Evolutionary conservation across 1,140 invertebrate genomes (phyloP), one percentile per base, ranked within the genome.

Genomic region (Maconellicoccus hirsutus): DNA sequence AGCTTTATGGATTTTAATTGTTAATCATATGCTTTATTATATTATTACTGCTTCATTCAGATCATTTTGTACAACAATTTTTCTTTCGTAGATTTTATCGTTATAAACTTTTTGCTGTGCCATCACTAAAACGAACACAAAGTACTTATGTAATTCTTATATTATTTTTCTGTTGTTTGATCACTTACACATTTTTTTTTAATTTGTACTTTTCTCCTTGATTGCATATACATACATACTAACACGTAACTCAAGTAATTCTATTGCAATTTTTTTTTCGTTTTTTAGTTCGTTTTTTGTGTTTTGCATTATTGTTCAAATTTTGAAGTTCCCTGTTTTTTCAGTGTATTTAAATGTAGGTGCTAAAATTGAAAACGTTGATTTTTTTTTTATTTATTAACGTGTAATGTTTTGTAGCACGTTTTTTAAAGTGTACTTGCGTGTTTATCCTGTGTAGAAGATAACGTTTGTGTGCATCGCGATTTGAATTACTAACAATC

Each of bases 1-100:
- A 98, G 82, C 88, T 98, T 81, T 96, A 96, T 83, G 88, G 87
- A 79, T 87, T 87, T 77, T 91, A 88, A 66, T 66, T 66, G 21
- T 25, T 66, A 66, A 66, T 25, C 25, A 66, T 25, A 25, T 26
- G 21, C 25, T 66, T 66, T 66, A 66, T 66, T 25, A 25, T 66
- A 26, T 52, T 52, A 52, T 52, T 52, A 52, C 16, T 52, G 42
- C 42, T 66, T 66, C 61, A 66, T 66, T 66, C 25, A 52, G 42
- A 66, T 66, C 61, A 66, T 66, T 23, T 16, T 52, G 42, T 52
- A 52, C 10, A 16, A 52, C 42, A 52, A 23, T 66, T 66, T 66
- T 23, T 8, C 16, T 66, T 16, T 66, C 25, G 21, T 66, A 25
- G 22, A 66, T 66, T 66, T 66, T 26, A 66, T 66, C 16, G 42